Evolutionary conservation across 2,113 vertebrate genomes (phyloP).

Genomic region (Passer domesticus): DNA sequence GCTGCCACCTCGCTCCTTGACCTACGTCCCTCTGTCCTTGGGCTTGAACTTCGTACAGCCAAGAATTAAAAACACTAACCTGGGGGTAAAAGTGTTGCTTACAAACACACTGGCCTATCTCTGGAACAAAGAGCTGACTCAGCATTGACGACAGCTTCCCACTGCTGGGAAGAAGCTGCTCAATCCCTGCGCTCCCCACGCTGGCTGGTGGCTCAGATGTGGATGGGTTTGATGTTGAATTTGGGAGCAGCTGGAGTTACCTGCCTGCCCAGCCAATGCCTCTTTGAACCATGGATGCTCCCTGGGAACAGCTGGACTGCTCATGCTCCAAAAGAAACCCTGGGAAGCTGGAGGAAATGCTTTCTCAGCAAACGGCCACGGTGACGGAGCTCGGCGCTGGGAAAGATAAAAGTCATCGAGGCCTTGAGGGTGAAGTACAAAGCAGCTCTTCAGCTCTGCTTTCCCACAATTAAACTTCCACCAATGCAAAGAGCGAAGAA

Average conservation of each 20-base stretch:
- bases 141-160: not conserved
- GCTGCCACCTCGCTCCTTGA: not conserved
- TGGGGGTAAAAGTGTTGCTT: not conserved
- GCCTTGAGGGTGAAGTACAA: constrained; percentile 48
- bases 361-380: not conserved
- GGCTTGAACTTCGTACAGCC: not conserved
- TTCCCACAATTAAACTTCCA: constrained; percentile 40
- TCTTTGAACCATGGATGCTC: not conserved
- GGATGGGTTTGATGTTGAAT: not conserved
- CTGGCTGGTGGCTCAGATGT: rapidly evolving
- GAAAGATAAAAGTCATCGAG: constrained; percentile 34
- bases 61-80: not conserved
- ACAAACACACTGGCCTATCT: not conserved
- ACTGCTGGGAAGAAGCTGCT: not conserved
- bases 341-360: not conserved
- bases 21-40: not conserved
- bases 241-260: not conserved
- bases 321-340: not conserved
- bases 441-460: not conserved
- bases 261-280: not conserved
- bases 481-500: not conserved
- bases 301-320: not conserved
- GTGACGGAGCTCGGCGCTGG: not conserved
- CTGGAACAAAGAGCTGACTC: not conserved
- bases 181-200: rapidly evolving